Evolutionary conservation across 2,888 invertebrate genomes (phyloP), one percentile per base, ranked within the genome.

Genomic region (Timema cristinae): DNA sequence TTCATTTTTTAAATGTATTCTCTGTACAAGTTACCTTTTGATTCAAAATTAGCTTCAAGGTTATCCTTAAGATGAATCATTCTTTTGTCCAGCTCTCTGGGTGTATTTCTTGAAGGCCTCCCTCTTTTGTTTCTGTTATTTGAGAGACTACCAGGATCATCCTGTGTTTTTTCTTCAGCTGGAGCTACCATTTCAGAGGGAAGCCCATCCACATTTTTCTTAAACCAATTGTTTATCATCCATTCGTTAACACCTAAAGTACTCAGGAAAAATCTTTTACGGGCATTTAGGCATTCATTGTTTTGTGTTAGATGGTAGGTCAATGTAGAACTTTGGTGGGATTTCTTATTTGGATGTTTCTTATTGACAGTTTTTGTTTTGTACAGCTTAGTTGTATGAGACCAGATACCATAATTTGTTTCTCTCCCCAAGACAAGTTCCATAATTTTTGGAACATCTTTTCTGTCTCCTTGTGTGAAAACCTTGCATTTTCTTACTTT

Each of bases 401-500:
- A 52, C 52, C 52, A 10, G 52, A 10, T 11, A 52, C 52, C 52
- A 52, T 52, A 9, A 52, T 52, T 52, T 52, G 10, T 52, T 52
- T 52, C 52, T 52, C 52, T 52, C 11, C 52, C 52, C 52, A 52
- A 10, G 52, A 52, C 52, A 52, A 52, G 9, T 52, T 11, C 52
- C 52, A 52, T 9, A 52, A 52, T 52, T 52, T 52, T 10, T 52
- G 52, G 11, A 52, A 52, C 10, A 52, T 11, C 11, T 52, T 52
- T 52, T 10, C 52, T 9, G 52, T 52, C 52, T 52, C 52, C 52
- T 52, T 52, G 52, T 52, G 52, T 11, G 11, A 52, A 9, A 9
- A 52, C 52, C 52, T 52, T 52, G 52, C 52, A 52, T 11, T 52
- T 52, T 52, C 52, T 52, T 52, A 52, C 52, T 52, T 52, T 52